These are phyloP conservation scores for Anas georgica DNA, from an alignment of 2,797 vertebrate species.

Conservation along the genomic window DNA sequence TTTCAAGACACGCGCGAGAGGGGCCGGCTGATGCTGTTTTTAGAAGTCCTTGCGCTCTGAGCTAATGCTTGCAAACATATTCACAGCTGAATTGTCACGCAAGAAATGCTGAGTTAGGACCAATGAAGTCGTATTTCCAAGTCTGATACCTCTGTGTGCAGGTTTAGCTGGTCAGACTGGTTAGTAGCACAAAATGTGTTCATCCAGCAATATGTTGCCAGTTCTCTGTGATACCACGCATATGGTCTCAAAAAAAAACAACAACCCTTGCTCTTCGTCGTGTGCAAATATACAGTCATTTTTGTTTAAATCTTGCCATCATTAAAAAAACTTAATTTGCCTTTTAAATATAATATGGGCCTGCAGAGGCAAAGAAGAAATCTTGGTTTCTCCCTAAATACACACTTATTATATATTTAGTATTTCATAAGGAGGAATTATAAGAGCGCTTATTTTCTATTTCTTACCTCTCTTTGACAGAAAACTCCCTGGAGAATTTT, in stretches of 20 bases:
- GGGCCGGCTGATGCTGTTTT: neutral
- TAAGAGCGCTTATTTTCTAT: neutral
- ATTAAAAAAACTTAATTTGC: neutral
- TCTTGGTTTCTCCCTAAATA: neutral
- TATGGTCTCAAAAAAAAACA: neutral
- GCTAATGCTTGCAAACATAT: neutral
- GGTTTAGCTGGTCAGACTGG: conserved; percentile 45
- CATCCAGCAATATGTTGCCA: neutral
- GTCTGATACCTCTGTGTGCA: conserved; percentile 31
- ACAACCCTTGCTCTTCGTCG: neutral
- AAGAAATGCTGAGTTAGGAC: conserved; percentile 18
- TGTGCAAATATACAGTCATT: conserved; percentile 27
- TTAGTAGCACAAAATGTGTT: conserved; percentile 39
- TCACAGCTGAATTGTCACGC: neutral
- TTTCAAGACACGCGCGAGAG: neutral
- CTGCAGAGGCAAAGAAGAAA: neutral
- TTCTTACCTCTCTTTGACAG: neutral
- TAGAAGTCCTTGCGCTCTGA: neutral
- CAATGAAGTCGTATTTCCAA: conserved; percentile 34
- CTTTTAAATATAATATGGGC: neutral
- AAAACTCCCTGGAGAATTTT: neutral
- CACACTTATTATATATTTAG: neutral
- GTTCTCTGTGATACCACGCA: neutral
- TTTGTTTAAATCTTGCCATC: conserved; percentile 22
- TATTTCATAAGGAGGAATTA: neutral